A percentile compares a stretch with the other conserved stretches of the same genome.
Conservation (phyloP, 2,797 vertebrate genomes). For the Lutra lutra region DNA sequence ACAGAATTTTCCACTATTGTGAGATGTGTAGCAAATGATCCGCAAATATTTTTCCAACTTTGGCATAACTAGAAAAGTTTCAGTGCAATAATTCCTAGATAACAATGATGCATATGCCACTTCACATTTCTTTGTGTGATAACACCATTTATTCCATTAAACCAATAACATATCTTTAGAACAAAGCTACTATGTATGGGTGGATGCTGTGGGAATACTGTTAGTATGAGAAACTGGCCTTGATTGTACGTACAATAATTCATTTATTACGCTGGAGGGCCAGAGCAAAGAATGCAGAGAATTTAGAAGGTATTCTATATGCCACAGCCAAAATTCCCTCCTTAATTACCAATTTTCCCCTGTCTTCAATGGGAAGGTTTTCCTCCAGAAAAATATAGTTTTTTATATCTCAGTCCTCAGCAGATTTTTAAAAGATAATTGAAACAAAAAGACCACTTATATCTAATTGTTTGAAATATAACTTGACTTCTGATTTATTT, state of each 20-base stretch:
- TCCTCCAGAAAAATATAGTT: background rate
- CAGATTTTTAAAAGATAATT: background rate
- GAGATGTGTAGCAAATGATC: background rate
- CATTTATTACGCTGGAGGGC: background rate
- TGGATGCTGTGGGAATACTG: background rate
- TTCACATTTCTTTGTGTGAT: background rate
- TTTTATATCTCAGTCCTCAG: background rate
- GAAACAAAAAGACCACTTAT: background rate
- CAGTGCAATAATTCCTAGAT: background rate
- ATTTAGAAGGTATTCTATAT: background rate
- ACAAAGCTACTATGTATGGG: background rate
- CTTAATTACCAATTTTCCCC: background rate
- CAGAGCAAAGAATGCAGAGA: background rate
- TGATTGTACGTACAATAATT: background rate
- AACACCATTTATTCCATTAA: constrained; percentile 23
- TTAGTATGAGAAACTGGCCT: constrained; percentile 10
- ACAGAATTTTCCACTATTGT: constrained; percentile 16
- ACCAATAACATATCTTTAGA: background rate
- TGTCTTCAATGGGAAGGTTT: background rate
- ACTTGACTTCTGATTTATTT: background rate
- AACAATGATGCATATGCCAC: background rate
- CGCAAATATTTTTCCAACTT: constrained; percentile 38
- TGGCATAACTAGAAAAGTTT: background rate
- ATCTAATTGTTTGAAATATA: background rate
- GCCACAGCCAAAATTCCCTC: background rate